Percentiles rank a stretch among this genome's conserved stretches.
phyloP scores from a whole-genome alignment of 2,888 invertebrate genomes.

The Chrysodeixis includens region DNA sequence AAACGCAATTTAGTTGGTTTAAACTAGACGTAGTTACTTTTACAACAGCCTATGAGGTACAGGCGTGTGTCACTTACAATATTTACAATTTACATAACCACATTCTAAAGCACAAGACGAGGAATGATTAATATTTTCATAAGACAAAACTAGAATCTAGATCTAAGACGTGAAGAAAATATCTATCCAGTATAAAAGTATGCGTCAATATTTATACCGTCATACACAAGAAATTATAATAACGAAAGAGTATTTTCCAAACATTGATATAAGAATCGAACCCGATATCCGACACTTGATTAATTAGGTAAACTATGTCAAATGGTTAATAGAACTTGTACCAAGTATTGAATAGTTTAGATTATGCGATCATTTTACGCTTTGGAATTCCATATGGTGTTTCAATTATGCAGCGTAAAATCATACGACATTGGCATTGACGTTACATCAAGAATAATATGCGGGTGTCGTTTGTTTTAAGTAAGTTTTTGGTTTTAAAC shows the following conservation, averaged over 20 bases:
- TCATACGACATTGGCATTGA: too few species aligned
- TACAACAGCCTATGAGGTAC: too few species aligned
- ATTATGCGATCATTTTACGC: neutral
- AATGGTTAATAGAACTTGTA: too few species aligned
- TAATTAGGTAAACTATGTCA: slow-evolving; percentile 8
- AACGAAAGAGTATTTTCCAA: slow-evolving; percentile 15
- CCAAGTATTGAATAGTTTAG: neutral
- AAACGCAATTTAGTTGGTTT: too few species aligned
- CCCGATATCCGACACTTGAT: slow-evolving; percentile 19
- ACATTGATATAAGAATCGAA: slow-evolving; percentile 9
- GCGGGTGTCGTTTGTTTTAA: too few species aligned
- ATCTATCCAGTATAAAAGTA: neutral
- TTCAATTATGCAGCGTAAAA: neutral
- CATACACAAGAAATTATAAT: neutral
- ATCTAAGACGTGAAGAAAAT: neutral
- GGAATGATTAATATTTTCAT: neutral
- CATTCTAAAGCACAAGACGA: neutral
- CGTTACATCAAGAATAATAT: too few species aligned
- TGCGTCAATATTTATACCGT: neutral
- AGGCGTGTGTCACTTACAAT: neutral
- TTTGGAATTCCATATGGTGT: neutral
- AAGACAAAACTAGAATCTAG: neutral
- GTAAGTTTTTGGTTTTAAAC: too few species aligned
- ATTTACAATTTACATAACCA: neutral
- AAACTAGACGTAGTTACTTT: too few species aligned